phyloP scores from a whole-genome alignment of 2,888 invertebrate genomes.

The Dorcus parallelipipedus region DNA sequence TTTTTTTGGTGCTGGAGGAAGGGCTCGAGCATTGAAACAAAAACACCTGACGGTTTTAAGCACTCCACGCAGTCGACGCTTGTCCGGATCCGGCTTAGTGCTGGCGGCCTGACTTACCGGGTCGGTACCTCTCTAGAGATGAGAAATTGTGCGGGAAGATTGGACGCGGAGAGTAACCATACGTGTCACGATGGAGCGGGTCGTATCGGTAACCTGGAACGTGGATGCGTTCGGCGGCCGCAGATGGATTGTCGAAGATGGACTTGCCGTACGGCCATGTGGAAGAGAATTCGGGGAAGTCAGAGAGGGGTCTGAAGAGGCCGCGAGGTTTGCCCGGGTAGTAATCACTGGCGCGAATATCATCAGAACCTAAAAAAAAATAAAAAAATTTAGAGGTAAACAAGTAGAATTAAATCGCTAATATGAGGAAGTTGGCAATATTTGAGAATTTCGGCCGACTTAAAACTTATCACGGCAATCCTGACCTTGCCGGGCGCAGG shows the following conservation, averaged over 20 bases:
- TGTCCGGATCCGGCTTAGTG: constrained; percentile 6
- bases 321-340: constrained; percentile 64
- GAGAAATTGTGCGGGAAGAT: constrained; percentile 85
- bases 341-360: constrained; percentile 81
- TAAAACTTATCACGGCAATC: too few species aligned
- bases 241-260: constrained; percentile 81
- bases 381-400: neutral
- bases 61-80: constrained; percentile 11
- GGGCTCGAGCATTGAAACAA: neutral
- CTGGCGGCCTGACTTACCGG: constrained; percentile 65
- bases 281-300: constrained; percentile 69
- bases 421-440: too few species aligned
- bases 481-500: too few species aligned
- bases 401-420: too few species aligned
- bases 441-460: too few species aligned
- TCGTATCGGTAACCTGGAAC: constrained; percentile 88
- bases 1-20: too few species aligned
- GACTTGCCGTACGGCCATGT: constrained; percentile 79
- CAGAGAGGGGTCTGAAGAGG: constrained; percentile 62
- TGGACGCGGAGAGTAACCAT: constrained; percentile 84
- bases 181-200: constrained; percentile 85
- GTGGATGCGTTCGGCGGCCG: constrained; percentile 78
- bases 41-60: constrained; percentile 7
- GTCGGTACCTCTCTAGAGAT: constrained; percentile 72
- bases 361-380: constrained; percentile 73